Conservation (phyloP, 64 coral and sea anemone genomes). For the Pocillopora damicornis region DNA sequence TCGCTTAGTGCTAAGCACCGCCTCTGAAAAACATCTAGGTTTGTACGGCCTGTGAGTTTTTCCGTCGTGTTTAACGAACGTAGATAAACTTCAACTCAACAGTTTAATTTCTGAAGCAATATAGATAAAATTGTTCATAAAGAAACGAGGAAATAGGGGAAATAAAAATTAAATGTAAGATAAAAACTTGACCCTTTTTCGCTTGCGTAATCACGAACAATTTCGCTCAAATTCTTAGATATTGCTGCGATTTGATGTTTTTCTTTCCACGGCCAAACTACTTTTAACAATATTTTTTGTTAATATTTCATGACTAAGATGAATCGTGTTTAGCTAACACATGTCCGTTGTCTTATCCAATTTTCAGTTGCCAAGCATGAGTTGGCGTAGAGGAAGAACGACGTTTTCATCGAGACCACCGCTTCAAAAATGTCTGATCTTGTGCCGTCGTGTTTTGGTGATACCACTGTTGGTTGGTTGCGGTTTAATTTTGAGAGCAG, state of each 20-base stretch:
- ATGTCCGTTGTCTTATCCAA: conserved; percentile 19
- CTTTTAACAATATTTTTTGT: conserved; percentile 31
- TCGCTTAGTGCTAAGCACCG: background rate
- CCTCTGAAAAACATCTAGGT: background rate
- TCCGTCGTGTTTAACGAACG: background rate
- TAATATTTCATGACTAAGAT: conserved; percentile 24
- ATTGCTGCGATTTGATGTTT: background rate
- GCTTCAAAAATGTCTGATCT: conserved; percentile 22
- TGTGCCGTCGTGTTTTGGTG: conserved; percentile 43
- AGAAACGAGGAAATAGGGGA: background rate
- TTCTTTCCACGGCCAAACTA: conserved; percentile 20
- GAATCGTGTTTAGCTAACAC: conserved; percentile 20
- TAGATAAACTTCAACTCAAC: background rate
- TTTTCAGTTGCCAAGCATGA: conserved; percentile 2
- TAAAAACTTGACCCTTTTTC: background rate
- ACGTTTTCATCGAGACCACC: conserved; percentile 24
- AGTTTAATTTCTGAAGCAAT: background rate
- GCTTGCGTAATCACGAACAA: background rate
- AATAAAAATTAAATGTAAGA: background rate
- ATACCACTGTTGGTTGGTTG: conserved; percentile 56
- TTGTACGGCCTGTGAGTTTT: background rate
- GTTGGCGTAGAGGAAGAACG: conserved; percentile 24
- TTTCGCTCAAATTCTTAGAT: background rate
- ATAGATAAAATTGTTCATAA: background rate
- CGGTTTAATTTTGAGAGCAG: conserved; percentile 56